phyloP scores from a whole-genome alignment of 2,797 vertebrate species.

The Karalla daura region DNA sequence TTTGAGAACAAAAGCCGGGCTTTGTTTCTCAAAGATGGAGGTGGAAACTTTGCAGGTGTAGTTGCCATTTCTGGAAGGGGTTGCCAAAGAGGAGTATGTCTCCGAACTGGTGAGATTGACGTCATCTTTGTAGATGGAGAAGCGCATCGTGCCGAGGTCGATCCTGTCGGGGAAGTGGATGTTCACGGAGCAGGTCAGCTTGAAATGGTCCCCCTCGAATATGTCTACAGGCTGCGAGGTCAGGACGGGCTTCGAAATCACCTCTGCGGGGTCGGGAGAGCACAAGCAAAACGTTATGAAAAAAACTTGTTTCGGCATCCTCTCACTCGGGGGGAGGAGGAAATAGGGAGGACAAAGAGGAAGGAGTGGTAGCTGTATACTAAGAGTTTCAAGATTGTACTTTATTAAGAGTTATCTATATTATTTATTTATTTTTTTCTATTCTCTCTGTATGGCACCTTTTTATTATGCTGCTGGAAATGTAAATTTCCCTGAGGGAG shows the following conservation, averaged over 20 bases:
- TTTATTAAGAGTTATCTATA: too few relatives aligned
- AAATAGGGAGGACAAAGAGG: too few relatives aligned
- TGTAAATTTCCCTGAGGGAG: too few relatives aligned
- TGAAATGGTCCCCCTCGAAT: slow-evolving; percentile 60
- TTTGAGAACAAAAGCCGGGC: slow-evolving; percentile 51
- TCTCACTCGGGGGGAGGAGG: too few relatives aligned
- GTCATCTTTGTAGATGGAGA: slow-evolving; percentile 65
- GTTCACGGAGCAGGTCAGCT: slow-evolving; percentile 65
- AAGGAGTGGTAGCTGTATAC: too few relatives aligned
- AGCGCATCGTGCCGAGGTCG: slow-evolving; percentile 36
- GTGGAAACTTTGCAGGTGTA: slow-evolving; percentile 70
- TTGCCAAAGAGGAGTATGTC: not conserved
- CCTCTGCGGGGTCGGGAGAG: slow-evolving; percentile 62
- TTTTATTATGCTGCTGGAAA: too few relatives aligned
- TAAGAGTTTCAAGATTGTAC: too few relatives aligned
- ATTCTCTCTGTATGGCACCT: too few relatives aligned
- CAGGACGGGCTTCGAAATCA: slow-evolving; percentile 78
- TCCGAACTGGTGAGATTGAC: not conserved
- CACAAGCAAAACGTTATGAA: not conserved
- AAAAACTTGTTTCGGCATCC: too few relatives aligned
- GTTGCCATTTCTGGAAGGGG: slow-evolving; percentile 56
- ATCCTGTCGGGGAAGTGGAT: slow-evolving; percentile 46
- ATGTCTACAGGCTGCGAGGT: slow-evolving; percentile 50
- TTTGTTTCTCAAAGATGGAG: slow-evolving; percentile 59
- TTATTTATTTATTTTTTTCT: too few relatives aligned